Base-by-base conservation (phyloP, 2,888 invertebrate genomes). In the Mythimna loreyi region DNA sequence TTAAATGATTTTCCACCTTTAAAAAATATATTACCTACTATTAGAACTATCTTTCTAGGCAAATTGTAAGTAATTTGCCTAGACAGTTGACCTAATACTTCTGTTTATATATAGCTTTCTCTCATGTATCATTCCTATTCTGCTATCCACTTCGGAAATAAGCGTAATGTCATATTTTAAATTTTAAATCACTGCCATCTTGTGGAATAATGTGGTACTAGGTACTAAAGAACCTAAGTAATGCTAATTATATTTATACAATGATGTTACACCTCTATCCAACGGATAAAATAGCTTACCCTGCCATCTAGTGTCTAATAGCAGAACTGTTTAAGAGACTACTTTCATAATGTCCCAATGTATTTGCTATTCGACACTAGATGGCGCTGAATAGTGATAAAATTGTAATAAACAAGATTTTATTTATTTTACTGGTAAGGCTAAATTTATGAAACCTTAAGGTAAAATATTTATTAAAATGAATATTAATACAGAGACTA, bases 341-440 rank as follows among this genome's bases (percentile, higher is more conserved):
- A 21, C 16, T 0, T 9, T 7, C 5, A 23, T 11, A 11, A 0
- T 16, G 25, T 28, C 53, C 0, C 9, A 40, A 7, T 70, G 59
- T 28, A 68, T 72, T 49, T 36, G 23, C 92, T 90, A 90, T 75
- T 89, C 75, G 45, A 57, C 77, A 71, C 79, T 53, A 93, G 93
- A 85, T 91, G 87, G 82, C 89, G 45, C 30, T 75, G 9, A 6
- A 21, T n/a, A 13, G n/a, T n/a, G n/a, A n/a, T n/a, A n/a, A n/a
- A n/a, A n/a, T 21, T 0, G 5, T 0, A n/a, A 8, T 3, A 3
- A n/a, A 8, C 2, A 3, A 0, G 0, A 1, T 60, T 36, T 49
- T 23, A 19, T 36, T n/a, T 47, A 36, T 30, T 47, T 43, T 16
- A 5, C 19, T 49, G 1, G 8, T 28, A 2, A 21, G 43, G 21